Evolutionary conservation across 2,113 vertebrate species (phyloP).

Genomic region (Rhynchomys soricoides): DNA sequence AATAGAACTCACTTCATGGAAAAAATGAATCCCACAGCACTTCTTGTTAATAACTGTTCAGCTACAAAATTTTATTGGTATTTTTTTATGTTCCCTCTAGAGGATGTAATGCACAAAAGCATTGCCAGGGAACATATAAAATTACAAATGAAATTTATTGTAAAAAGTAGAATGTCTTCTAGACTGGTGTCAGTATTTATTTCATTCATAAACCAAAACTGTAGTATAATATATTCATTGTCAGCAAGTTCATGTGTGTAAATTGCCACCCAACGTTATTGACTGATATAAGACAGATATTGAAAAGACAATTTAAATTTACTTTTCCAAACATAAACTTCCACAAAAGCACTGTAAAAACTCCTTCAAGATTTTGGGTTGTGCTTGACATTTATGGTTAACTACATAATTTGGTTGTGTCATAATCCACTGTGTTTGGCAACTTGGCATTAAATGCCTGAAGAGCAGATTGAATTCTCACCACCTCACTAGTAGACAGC

Average conservation of each 20-base stretch:
- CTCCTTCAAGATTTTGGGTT: slow-evolving; percentile 86
- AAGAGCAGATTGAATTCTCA: slow-evolving; percentile 94
- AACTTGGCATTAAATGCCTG: slow-evolving; percentile 95
- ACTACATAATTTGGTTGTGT: slow-evolving; percentile 98
- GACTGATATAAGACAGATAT: slow-evolving; percentile 91
- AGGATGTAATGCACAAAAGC: slow-evolving; percentile 96
- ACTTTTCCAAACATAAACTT: slow-evolving; percentile 91
- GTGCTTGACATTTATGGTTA: slow-evolving; percentile 93
- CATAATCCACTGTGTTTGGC: slow-evolving; percentile 96
- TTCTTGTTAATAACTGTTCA: slow-evolving; percentile 98
- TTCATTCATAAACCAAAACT: slow-evolving; percentile 90
- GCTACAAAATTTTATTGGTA: slow-evolving; percentile 98
- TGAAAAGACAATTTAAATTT: slow-evolving; percentile 91
- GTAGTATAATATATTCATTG: slow-evolving; percentile 89
- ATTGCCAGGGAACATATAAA: slow-evolving; percentile 98
- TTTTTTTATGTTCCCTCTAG: slow-evolving; percentile 93
- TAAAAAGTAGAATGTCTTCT: slow-evolving; percentile 92
- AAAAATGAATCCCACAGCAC: slow-evolving; percentile 88
- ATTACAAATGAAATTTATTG: slow-evolving; percentile 97
- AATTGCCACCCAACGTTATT: slow-evolving; percentile 88
- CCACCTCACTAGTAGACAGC: slow-evolving; percentile 95
- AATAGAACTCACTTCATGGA: slow-evolving; percentile 82
- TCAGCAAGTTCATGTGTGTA: slow-evolving; percentile 88
- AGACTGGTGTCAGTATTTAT: slow-evolving; percentile 92
- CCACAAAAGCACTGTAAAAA: slow-evolving; percentile 92